Base-by-base conservation (phyloP, 1,140 invertebrate species). In the Lethocerus indicus region DNA sequence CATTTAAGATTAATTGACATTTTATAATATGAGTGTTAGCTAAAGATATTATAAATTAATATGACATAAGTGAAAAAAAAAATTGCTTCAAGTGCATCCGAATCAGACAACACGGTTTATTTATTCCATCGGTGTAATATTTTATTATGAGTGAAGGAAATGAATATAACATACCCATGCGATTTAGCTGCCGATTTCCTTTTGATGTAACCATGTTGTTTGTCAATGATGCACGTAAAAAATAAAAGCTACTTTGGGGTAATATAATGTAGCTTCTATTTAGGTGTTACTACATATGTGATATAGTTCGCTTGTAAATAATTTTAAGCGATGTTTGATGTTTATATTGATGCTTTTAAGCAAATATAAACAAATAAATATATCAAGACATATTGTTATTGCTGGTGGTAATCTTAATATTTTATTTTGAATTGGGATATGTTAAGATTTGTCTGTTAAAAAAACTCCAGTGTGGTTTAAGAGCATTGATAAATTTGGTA, bases 301-400 rank as follows among this genome's bases (percentile, higher is more conserved):
- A 51, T 51, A 51, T 51, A 51, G 49, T 51, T 49, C 47, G 49
- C 49, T 51, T 51, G 49, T 51, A 51, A 27, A 51, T 51, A 51
- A 51, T 35, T 51, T 45, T 51, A 51, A 51, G 49, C 49, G 42
- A 49, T 49, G 37, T 49, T 51, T 45, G 41, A 45, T 51, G 49
- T 51, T 51, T 51, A 45, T 51, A 51, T 51, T 44, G 49, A 45
- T 26, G 45, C 45, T 47, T 47, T 47, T 47, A 35, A 42, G 23
- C 29, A 20, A 47, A 47, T 47, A 47, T 32, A 50, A 51, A 51
- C 28, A 32, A 41, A 49, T 40, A 40, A 24, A 26, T 49, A 49
- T 39, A 49, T 49, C 47, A 49, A 25, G 47, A 26, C n/a, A 24
- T 41, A 45, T 45, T 45, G 49, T 51, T 51, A 51, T 45, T 42